phyloP scores from a whole-genome alignment of 2,797 vertebrate genomes.

The Picus viridis region DNA sequence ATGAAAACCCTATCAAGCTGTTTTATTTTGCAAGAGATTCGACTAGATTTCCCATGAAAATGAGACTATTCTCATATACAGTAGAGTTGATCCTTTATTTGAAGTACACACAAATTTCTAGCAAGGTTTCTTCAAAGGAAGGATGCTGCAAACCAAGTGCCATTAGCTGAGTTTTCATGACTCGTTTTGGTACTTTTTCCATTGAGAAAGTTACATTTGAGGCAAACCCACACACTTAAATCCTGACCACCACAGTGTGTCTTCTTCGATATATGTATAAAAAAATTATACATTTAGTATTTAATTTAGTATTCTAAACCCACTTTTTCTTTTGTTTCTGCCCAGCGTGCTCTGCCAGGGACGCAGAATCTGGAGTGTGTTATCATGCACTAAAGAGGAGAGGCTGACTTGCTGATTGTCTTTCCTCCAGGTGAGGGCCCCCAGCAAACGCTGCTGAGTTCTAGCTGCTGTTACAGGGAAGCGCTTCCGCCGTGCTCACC shows the following conservation, averaged over 20 bases:
- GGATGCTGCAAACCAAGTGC: not conserved
- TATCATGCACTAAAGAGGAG: not conserved
- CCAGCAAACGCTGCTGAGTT: fast-evolving
- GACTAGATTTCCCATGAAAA: not conserved
- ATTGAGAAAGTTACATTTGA: not conserved
- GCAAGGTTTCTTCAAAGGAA: not conserved
- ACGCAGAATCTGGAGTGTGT: fast-evolving
- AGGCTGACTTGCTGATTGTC: not conserved
- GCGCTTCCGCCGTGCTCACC: fast-evolving
- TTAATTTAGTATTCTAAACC: not conserved
- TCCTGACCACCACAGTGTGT: not conserved
- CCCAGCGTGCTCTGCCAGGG: not conserved
- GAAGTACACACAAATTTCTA: not conserved
- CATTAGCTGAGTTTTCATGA: not conserved
- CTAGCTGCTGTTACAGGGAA: fast-evolving
- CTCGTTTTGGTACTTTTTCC: not conserved
- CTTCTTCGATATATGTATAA: not conserved
- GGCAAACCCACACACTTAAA: not conserved
- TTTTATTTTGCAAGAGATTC: not conserved
- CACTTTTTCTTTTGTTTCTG: fast-evolving
- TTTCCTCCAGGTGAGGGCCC: too few species aligned
- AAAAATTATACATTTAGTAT: too few species aligned
- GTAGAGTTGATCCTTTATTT: not conserved
- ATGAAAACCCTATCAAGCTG: not conserved
- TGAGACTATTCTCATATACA: not conserved